These are phyloP conservation scores for Malaclemys terrapin DNA, from an alignment of 2,113 vertebrate genomes.

Conservation along the genomic window DNA sequence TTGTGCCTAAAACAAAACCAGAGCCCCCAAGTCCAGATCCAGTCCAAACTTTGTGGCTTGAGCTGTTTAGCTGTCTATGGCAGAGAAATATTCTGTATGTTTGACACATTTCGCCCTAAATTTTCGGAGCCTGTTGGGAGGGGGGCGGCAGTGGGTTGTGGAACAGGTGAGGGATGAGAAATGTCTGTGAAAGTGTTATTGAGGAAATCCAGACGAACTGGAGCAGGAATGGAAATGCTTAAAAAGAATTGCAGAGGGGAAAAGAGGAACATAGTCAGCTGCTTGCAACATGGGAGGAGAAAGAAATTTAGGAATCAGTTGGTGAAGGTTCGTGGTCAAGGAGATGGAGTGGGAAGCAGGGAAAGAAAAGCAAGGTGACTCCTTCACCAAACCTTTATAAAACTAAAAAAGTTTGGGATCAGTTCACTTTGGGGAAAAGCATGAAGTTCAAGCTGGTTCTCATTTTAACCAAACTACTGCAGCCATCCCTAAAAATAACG, in stretches of 20 bases:
- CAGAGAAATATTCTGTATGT: not conserved
- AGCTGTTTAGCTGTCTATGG: not conserved
- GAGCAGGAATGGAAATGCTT: not conserved
- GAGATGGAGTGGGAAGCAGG: not conserved
- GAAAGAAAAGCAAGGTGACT: not conserved
- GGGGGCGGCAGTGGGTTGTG: not conserved
- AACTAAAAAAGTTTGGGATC: not conserved
- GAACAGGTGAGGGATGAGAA: not conserved
- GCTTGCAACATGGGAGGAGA: not conserved
- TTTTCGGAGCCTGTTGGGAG: not conserved
- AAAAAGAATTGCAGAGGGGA: rapidly evolving
- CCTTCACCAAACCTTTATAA: not conserved
- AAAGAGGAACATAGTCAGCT: not conserved
- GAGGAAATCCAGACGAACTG: not conserved
- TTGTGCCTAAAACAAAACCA: not conserved
- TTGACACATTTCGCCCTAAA: not conserved
- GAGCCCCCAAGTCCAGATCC: not conserved
- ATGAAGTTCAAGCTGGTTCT: not conserved
- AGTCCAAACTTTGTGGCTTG: not conserved
- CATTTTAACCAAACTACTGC: not conserved
- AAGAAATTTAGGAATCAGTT: not conserved
- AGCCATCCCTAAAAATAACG: not conserved
- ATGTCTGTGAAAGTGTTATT: not conserved
- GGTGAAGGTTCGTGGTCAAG: not conserved
- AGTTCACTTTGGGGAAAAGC: not conserved